A percentile compares a stretch with the other conserved stretches of the same genome.
Conservation (phyloP, 2,113 vertebrate species). For the Xenopus borealis region DNA sequence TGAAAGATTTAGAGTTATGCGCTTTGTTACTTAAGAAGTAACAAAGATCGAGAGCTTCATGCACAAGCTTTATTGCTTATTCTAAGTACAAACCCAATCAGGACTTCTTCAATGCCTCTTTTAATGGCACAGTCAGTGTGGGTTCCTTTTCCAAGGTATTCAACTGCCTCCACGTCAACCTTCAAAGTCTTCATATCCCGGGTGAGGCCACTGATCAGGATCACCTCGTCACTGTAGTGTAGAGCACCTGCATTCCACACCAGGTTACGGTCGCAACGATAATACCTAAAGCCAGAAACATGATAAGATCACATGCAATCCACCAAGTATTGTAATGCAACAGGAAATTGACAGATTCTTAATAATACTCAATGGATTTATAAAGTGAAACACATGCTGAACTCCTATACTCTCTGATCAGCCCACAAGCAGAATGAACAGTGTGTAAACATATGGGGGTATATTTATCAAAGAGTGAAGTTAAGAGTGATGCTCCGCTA, state of each 20-base stretch:
- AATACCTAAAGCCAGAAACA: slow-evolving; percentile 65
- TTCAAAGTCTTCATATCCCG: slow-evolving; percentile 63
- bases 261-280: slow-evolving; percentile 82
- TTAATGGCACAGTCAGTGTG: slow-evolving; percentile 95
- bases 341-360: too few species aligned
- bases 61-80: too few species aligned
- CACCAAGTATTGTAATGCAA: fast-evolving
- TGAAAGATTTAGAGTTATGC: too few species aligned
- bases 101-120: slow-evolving; percentile 81
- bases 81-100: slow-evolving; percentile 66
- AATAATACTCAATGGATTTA: too few species aligned
- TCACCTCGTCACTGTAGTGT: slow-evolving; percentile 89
- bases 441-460: too few species aligned
- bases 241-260: slow-evolving; percentile 90
- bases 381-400: too few species aligned
- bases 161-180: slow-evolving; percentile 58
- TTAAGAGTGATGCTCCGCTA: too few species aligned
- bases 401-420: too few species aligned
- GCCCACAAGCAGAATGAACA: too few species aligned
- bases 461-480: too few species aligned
- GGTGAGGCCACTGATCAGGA: slow-evolving; percentile 71
- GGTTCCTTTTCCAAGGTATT: slow-evolving; percentile 92
- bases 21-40: too few species aligned
- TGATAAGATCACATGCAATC: fast-evolving
- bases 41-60: too few species aligned